Evolutionary conservation across 2,797 vertebrate genomes (phyloP), one percentile per base, ranked within the genome.

Genomic region (Echiichthys vipera): DNA sequence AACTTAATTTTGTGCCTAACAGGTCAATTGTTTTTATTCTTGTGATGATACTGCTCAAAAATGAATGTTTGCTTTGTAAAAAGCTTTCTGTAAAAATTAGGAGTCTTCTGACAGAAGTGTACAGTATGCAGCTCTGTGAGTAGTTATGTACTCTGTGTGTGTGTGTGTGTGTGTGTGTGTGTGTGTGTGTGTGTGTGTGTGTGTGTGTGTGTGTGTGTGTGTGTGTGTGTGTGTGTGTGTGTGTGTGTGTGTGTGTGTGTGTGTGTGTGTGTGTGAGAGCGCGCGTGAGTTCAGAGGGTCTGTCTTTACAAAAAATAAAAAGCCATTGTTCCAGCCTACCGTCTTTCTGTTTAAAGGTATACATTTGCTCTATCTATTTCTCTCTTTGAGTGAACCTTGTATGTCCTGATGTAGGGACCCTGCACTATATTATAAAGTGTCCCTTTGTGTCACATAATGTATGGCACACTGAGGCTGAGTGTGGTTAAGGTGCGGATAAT

Each of bases 91-190:
- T 91, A 92, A 85, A 91, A 66, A 81, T 56, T 90, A 84, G 77
- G 72, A 83, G 90, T 92, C 90, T 95, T 92, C 90, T 92, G 91
- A 90, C 88, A 88, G 91, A 91, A 92, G 90, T 86, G 87, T 85
- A 59, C 69, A 18, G 65, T 89, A 65, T 75, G 81, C 85, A 91
- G 86, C 89, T 91, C 90, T 92, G 90, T 91, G 90, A 92, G 91
- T 90, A 79, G 84, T 70, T 54, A 64, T 83, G 55, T 86, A 66
- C 66, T 37, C 14, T 49, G 71, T 73, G 40, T 72, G 58, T 70
- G 63, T 67, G 57, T 81, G 34, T 14, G 34, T 36, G 12, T 13
- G 12, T 36, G 34, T n/a, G n/a, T n/a, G n/a, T n/a, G n/a, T n/a
- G n/a, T n/a, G n/a, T 63, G 32, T 55, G 29, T 42, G 39, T 71